Conservation (phyloP, 2,113 vertebrate genomes). For the Heliornis fulica region DNA sequence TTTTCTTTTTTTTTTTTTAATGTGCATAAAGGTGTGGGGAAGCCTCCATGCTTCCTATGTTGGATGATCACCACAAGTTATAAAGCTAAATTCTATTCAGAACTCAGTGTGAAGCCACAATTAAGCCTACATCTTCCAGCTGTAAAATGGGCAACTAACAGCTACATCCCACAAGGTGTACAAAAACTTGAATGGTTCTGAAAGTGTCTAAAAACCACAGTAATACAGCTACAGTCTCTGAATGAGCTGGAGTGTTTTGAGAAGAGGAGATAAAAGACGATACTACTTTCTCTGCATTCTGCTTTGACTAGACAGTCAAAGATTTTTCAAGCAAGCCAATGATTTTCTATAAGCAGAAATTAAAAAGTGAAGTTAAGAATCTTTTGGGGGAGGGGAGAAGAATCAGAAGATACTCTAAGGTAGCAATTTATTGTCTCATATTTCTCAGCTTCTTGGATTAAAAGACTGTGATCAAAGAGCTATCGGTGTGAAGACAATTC, state of each 20-base stretch:
- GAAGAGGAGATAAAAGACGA: not conserved
- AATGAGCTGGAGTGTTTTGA: not conserved
- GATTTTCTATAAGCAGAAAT: not conserved
- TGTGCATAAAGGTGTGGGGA: not conserved
- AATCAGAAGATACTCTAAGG: not conserved
- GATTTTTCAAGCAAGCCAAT: not conserved
- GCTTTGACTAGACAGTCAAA: not conserved
- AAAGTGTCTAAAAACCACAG: not conserved
- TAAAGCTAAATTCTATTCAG: not conserved
- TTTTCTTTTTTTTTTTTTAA: not conserved
- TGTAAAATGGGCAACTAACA: not conserved
- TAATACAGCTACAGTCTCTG: not conserved
- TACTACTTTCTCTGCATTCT: not conserved
- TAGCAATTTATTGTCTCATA: not conserved
- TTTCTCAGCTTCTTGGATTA: not conserved
- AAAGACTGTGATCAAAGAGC: not conserved
- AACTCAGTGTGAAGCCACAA: not conserved
- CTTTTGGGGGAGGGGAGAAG: accelerated
- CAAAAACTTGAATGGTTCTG: not conserved
- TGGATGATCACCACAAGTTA: not conserved
- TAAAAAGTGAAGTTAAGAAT: not conserved
- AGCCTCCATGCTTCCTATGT: not conserved
- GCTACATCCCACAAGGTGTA: not conserved
- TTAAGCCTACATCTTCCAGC: not conserved
- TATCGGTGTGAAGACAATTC: not conserved